phyloP scores from a whole-genome alignment of 2,797 vertebrate species.

The Carcharodon carcharias region DNA sequence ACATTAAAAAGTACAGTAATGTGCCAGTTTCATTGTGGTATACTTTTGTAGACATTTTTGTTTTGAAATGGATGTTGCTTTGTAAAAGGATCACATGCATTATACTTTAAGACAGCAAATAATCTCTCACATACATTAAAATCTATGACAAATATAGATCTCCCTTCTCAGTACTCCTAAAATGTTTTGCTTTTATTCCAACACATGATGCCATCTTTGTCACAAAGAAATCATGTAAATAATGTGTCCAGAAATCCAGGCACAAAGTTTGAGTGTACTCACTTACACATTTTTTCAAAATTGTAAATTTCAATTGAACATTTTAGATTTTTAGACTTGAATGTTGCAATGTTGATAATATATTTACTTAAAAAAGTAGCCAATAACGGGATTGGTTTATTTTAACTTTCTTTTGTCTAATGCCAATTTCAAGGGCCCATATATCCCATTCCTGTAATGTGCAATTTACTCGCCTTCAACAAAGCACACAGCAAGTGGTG shows the following conservation, averaged over 20 bases:
- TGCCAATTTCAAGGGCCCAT: background rate
- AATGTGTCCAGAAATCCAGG: background rate
- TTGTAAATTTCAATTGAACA: background rate
- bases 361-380: background rate
- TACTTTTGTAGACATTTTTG: background rate
- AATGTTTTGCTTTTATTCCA: background rate
- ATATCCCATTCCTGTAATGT: background rate
- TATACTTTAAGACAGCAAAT: background rate
- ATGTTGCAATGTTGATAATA: background rate
- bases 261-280: background rate
- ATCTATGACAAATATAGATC: background rate
- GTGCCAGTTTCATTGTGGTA: background rate
- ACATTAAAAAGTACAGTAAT: background rate
- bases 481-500: background rate
- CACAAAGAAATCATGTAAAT: background rate
- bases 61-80: too few species aligned
- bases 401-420: background rate
- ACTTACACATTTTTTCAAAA: background rate
- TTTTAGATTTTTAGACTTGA: background rate
- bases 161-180: constrained; percentile 2
- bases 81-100: background rate
- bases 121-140: too few species aligned
- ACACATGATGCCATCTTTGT: background rate
- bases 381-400: background rate
- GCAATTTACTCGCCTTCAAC: background rate